Conservation (phyloP, 2,888 invertebrate species). For the Melanargia galathea region DNA sequence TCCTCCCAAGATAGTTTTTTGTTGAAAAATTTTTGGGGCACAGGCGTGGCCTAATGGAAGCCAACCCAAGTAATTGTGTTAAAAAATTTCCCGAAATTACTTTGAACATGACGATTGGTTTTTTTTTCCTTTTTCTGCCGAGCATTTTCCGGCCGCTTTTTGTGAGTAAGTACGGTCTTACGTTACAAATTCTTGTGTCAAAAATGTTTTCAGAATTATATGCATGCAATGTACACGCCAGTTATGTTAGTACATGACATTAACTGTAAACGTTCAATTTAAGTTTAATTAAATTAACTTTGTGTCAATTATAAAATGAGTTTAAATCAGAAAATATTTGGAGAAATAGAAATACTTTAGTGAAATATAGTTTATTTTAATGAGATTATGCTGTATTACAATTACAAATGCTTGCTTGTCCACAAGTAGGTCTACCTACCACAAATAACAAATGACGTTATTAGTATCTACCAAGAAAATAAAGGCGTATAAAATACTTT, state of each 20-base stretch:
- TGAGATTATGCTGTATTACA: not conserved
- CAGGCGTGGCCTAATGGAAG: slow-evolving; percentile 33
- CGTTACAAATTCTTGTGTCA: slow-evolving; percentile 9
- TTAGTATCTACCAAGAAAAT: too few species aligned
- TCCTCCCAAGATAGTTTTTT: slow-evolving; percentile 35
- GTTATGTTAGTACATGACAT: slow-evolving; percentile 1
- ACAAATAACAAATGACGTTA: too few species aligned
- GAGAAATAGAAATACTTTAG: too few species aligned
- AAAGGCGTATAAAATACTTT: too few species aligned
- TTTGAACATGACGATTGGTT: slow-evolving; percentile 22
- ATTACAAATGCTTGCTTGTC: too few species aligned
- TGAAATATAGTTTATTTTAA: not conserved
- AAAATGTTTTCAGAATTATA: slow-evolving; percentile 7
- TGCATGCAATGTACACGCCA: not conserved
- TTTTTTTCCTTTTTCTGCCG: slow-evolving; percentile 15
- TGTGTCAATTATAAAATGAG: not conserved
- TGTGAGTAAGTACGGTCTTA: not conserved
- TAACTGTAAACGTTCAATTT: not conserved
- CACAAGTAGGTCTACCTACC: too few species aligned
- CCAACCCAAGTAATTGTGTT: slow-evolving; percentile 37
- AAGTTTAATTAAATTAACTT: not conserved
- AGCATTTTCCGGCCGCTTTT: slow-evolving; percentile 13
- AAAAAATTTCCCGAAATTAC: slow-evolving; percentile 31
- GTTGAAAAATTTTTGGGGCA: slow-evolving; percentile 33
- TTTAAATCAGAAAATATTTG: not conserved